A percentile compares a stretch with the other conserved stretches of the same genome.
Conservation (phyloP, 2,113 vertebrate genomes). For the Macroglossus sobrinus region DNA sequence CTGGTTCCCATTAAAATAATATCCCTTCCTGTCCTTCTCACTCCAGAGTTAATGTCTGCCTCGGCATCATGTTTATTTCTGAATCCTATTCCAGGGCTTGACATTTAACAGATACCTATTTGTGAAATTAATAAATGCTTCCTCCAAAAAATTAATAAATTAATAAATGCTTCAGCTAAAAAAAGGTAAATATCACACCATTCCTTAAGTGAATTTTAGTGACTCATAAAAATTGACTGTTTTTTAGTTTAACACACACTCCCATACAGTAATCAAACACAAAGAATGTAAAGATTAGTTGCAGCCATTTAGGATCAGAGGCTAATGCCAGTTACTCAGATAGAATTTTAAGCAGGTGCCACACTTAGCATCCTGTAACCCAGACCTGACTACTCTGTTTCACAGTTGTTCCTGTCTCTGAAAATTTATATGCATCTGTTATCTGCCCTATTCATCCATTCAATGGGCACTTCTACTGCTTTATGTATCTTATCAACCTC, state of each 20-base stretch:
- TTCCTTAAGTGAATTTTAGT: background rate
- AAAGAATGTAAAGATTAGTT: background rate
- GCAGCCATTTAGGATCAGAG: background rate
- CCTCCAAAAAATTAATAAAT: background rate
- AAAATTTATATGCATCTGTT: background rate
- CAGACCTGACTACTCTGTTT: background rate
- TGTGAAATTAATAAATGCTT: slow-evolving; percentile 6
- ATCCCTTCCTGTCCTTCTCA: background rate
- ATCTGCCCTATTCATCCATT: background rate
- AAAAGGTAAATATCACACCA: background rate
- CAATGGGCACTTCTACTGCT: background rate
- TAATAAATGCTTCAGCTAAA: background rate
- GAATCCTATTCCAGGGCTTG: background rate
- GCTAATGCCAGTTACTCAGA: background rate
- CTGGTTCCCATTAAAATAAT: slow-evolving; percentile 6
- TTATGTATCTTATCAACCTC: background rate
- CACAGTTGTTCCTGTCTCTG: background rate
- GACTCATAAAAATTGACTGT: background rate
- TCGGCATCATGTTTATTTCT: background rate
- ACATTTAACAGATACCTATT: background rate
- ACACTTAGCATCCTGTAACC: background rate
- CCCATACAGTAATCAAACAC: background rate
- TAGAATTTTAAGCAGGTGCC: background rate
- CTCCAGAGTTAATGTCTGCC: background rate
- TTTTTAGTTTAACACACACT: background rate